A percentile compares a stretch with the other conserved stretches of the same genome.
Evolutionary conservation across 2,888 invertebrate genomes (phyloP).

Genomic region (Apodemia mormo): DNA sequence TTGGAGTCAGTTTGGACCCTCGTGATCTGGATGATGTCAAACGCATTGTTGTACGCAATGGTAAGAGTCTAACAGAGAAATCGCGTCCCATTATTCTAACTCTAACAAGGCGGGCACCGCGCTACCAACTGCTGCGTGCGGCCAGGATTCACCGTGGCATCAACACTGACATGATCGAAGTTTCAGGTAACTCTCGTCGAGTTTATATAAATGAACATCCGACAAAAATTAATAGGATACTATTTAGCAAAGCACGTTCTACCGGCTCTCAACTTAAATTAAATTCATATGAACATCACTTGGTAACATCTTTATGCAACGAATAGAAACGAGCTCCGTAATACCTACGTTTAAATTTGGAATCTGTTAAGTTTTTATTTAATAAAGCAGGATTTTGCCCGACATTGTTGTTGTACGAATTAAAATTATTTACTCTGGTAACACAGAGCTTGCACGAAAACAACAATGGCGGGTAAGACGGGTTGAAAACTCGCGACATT

Average conservation of each 20-base stretch:
- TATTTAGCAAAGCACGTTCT: too few relatives aligned
- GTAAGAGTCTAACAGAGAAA: neutral
- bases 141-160: slow-evolving; percentile 3
- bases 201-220: slow-evolving; percentile 4
- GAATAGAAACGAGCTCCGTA: slow-evolving; percentile 11
- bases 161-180: neutral
- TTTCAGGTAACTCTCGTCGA: neutral
- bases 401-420: too few relatives aligned
- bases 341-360: neutral
- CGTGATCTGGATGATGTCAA: neutral
- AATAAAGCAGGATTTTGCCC: too few relatives aligned
- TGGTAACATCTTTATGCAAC: neutral
- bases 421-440: too few relatives aligned
- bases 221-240: neutral
- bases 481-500: too few relatives aligned
- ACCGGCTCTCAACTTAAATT: neutral
- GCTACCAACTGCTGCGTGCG: neutral
- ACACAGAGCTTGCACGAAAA: too few relatives aligned
- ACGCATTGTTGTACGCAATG: neutral
- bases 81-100: neutral
- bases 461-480: too few relatives aligned
- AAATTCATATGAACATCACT: neutral
- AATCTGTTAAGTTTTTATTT: too few relatives aligned
- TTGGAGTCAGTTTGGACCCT: neutral
- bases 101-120: neutral